These are phyloP conservation scores for Drosophila recens DNA, from an alignment of 2,888 invertebrate genomes.

Conservation along the genomic window DNA sequence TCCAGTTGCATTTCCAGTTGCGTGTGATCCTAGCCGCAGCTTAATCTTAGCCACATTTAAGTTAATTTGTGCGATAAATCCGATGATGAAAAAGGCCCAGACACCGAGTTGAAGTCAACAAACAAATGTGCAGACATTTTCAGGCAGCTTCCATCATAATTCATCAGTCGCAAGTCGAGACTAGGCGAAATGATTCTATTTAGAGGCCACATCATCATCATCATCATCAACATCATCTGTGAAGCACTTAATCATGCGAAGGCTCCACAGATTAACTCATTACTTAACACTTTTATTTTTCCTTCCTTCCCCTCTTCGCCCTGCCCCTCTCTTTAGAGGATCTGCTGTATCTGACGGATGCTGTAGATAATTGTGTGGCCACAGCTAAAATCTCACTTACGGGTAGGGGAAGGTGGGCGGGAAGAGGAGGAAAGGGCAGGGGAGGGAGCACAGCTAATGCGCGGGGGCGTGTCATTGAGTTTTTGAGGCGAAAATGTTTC, in stretches of 20 bases:
- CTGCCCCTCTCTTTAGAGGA: slow-evolving; percentile 31
- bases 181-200: slow-evolving; percentile 65
- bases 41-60: slow-evolving; percentile 74
- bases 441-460: slow-evolving; percentile 30
- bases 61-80: slow-evolving; percentile 75
- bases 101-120: slow-evolving; percentile 20
- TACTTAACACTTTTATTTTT: slow-evolving; percentile 79
- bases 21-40: slow-evolving; percentile 53
- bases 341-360: slow-evolving; percentile 67
- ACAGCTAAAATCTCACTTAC: slow-evolving; percentile 54
- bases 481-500: slow-evolving; percentile 56
- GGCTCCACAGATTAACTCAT: slow-evolving; percentile 83
- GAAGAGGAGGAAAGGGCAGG: neutral
- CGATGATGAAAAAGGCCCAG: slow-evolving; percentile 30
- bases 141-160: slow-evolving; percentile 69
- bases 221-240: slow-evolving; percentile 7
- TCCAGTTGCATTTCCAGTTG: slow-evolving; percentile 18
- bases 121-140: slow-evolving; percentile 58
- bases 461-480: slow-evolving; percentile 70
- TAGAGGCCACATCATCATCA: slow-evolving; percentile 54
- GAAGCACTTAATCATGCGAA: slow-evolving; percentile 82
- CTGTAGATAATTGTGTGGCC: slow-evolving; percentile 79
- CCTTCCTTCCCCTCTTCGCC: neutral
- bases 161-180: slow-evolving; percentile 55
- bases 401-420: neutral